These are phyloP conservation scores for Sinocyclocheilus anophthalmus DNA, from an alignment of 2,113 vertebrate species.

Conservation along the genomic window DNA sequence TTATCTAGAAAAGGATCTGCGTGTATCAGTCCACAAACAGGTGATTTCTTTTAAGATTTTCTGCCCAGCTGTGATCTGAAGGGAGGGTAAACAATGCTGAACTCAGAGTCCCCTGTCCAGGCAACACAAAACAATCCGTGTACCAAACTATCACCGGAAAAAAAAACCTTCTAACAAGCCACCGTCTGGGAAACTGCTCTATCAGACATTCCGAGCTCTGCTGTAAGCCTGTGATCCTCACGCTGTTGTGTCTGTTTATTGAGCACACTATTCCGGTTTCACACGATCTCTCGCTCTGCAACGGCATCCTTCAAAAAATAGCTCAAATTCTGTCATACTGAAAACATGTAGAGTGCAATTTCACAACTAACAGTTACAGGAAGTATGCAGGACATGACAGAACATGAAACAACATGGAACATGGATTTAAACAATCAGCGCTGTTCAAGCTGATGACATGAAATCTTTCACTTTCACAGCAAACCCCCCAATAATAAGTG, in stretches of 20 bases:
- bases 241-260: slow-evolving; percentile 62
- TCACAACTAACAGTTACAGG: not conserved
- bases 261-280: slow-evolving; percentile 68
- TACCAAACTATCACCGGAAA: slow-evolving; percentile 70
- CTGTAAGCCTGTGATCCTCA: slow-evolving; percentile 65
- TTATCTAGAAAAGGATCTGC: slow-evolving; percentile 55
- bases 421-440: not conserved
- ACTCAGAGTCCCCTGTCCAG: slow-evolving; percentile 30
- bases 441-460: not conserved
- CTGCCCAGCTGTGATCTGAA: slow-evolving; percentile 51
- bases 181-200: slow-evolving; percentile 69
- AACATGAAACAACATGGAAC: not conserved
- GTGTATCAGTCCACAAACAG: slow-evolving; percentile 39
- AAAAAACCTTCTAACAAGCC: slow-evolving; percentile 60
- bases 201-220: slow-evolving; percentile 61
- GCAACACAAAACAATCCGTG: slow-evolving; percentile 65
- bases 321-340: not conserved
- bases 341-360: not conserved
- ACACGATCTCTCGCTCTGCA: slow-evolving; percentile 59
- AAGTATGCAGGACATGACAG: slow-evolving; percentile 21
- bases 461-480: not conserved
- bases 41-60: slow-evolving; percentile 34
- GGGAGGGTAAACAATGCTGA: slow-evolving; percentile 43
- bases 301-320: not conserved
- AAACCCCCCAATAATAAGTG: not conserved